These are phyloP conservation scores for Gobius niger DNA, from an alignment of 2,113 vertebrate species.

Conservation along the genomic window DNA sequence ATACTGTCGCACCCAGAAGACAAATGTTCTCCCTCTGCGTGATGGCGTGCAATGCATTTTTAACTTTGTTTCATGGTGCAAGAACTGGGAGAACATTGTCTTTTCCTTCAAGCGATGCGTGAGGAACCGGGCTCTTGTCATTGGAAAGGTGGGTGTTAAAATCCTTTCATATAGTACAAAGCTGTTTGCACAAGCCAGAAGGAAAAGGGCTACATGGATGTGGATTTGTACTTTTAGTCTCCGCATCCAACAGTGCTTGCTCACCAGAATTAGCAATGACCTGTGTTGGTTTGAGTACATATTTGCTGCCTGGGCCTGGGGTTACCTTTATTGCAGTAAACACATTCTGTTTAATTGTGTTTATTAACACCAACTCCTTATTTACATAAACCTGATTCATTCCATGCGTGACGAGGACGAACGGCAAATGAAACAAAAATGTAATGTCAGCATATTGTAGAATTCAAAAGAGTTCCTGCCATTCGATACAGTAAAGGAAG, in stretches of 20 bases:
- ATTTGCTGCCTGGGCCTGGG: conserved; percentile 2
- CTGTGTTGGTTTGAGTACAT: not conserved
- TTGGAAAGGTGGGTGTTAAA: conserved; percentile 22
- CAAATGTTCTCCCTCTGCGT: conserved; percentile 31
- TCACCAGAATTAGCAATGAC: too few species aligned
- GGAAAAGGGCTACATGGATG: not conserved
- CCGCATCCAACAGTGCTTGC: too few species aligned
- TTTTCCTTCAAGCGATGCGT: conserved; percentile 26
- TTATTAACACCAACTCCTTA: conserved; percentile 14
- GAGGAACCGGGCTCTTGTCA: conserved; percentile 4
- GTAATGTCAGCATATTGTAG: too few species aligned
- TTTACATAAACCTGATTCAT: too few species aligned
- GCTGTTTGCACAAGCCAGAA: not conserved
- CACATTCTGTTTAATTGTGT: conserved; percentile 51
- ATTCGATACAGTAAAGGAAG: too few species aligned
- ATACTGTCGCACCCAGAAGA: conserved; percentile 26
- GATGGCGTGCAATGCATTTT: conserved; percentile 34
- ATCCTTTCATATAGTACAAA: conserved; percentile 16
- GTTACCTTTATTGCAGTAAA: conserved; percentile 16
- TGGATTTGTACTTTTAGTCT: too few species aligned
- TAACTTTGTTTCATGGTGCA: conserved; percentile 36
- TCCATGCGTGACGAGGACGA: too few species aligned
- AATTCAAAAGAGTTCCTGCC: not conserved
- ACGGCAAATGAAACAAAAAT: too few species aligned
- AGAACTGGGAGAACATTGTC: conserved; percentile 28